Percentiles rank a stretch among this genome's conserved stretches.
These are phyloP conservation scores for Tenthredo notha DNA, from an alignment of 2,888 invertebrate species.

Conservation along the genomic window DNA sequence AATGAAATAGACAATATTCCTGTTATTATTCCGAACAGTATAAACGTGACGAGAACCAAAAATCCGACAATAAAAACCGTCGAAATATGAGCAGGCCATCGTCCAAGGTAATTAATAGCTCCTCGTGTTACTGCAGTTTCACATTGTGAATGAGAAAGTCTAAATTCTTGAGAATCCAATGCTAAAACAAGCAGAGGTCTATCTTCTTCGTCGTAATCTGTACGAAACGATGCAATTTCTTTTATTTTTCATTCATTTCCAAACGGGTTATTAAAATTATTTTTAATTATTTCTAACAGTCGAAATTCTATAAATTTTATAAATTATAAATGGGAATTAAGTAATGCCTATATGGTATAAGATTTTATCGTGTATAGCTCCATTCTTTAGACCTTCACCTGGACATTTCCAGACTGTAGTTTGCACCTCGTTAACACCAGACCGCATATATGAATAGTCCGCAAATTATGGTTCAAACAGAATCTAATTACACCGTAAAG, in stretches of 20 bases:
- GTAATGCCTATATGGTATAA: neutral
- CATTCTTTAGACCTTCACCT: neutral
- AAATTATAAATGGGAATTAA: too few relatives aligned
- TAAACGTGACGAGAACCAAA: slow-evolving; percentile 62
- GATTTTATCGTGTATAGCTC: neutral
- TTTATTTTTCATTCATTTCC: neutral
- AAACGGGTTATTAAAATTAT: too few relatives aligned
- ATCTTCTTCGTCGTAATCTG: slow-evolving; percentile 53
- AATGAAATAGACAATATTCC: slow-evolving; percentile 61
- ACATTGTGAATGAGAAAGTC: neutral
- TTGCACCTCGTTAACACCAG: slow-evolving; percentile 26
- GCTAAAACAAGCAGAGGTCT: slow-evolving; percentile 54
- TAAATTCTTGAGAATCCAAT: slow-evolving; percentile 17
- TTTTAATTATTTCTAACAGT: neutral
- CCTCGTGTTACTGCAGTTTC: slow-evolving; percentile 64
- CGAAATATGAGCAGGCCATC: slow-evolving; percentile 68
- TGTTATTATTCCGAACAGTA: slow-evolving; percentile 63
- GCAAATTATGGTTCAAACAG: slow-evolving; percentile 29
- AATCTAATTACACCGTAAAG: slow-evolving; percentile 18
- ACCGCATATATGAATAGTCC: slow-evolving; percentile 24
- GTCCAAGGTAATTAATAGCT: slow-evolving; percentile 63
- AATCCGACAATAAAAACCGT: slow-evolving; percentile 65
- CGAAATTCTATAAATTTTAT: too few relatives aligned
- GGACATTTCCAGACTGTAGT: slow-evolving; percentile 1
- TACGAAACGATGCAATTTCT: neutral